These are phyloP conservation scores for Oncorhynchus kisutch DNA, from an alignment of 2,113 vertebrate species.

Conservation along the genomic window DNA sequence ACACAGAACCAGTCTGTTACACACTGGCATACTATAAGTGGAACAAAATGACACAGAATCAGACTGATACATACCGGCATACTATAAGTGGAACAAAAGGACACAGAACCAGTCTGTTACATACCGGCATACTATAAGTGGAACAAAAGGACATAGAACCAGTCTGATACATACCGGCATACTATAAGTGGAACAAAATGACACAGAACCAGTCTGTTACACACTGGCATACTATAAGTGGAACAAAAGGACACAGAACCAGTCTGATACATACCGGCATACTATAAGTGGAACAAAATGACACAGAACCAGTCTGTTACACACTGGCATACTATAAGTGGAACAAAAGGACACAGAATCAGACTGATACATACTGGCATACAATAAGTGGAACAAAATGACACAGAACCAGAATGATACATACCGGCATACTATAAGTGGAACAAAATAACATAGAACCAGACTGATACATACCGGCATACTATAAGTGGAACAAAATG, in stretches of 20 bases:
- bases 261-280: no score
- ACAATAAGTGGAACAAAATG: conserved; percentile 1
- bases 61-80: conserved; percentile 58
- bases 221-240: no score
- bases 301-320: not conserved
- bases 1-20: no score
- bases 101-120: not conserved
- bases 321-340: no score
- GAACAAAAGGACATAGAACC: not conserved
- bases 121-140: no score
- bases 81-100: conserved; percentile 1
- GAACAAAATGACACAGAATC: not conserved
- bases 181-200: conserved; percentile 2
- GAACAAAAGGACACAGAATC: not conserved
- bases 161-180: conserved; percentile 59
- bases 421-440: no score
- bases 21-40: no score
- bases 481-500: conserved; percentile 6
- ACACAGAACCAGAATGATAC: not conserved
- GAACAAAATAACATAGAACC: not conserved
- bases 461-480: conserved; percentile 58
- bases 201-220: not conserved
- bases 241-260: not conserved
- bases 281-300: no score
- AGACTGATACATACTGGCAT: conserved; percentile 58